These are phyloP conservation scores for Indri indri DNA, from an alignment of 2,113 vertebrate species.

Conservation along the genomic window DNA sequence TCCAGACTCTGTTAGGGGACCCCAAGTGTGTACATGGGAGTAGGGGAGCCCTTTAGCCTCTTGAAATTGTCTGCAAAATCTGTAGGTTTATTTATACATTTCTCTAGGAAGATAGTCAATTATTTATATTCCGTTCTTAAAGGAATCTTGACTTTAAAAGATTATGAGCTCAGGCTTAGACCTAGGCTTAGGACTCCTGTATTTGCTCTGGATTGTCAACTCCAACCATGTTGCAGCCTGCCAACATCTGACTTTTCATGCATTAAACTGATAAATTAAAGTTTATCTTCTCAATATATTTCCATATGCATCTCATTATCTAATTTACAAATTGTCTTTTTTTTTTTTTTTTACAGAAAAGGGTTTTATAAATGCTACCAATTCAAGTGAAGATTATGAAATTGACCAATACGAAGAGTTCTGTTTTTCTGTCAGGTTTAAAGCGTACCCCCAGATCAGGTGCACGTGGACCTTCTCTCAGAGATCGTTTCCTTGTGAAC, in stretches of 20 bases:
- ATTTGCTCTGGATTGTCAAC: not conserved
- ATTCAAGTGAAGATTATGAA: conserved; percentile 81
- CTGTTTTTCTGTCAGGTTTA: conserved; percentile 89
- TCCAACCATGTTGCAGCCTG: not conserved
- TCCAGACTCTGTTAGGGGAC: not conserved
- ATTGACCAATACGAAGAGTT: conserved; percentile 80
- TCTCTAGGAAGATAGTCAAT: not conserved
- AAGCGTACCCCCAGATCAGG: conserved; percentile 87
- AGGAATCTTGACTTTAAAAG: not conserved
- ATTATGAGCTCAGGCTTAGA: not conserved
- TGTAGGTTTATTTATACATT: not conserved
- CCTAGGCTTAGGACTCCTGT: not conserved
- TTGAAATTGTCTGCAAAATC: not conserved
- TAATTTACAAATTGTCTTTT: not conserved
- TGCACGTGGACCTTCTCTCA: conserved; percentile 88
- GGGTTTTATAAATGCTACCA: conserved; percentile 87
- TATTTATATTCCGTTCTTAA: not conserved
- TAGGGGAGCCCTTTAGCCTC: not conserved
- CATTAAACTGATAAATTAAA: not conserved
- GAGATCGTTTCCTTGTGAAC: conserved; percentile 82
- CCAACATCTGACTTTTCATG: not conserved
- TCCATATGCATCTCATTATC: not conserved
- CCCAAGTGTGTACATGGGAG: not conserved
- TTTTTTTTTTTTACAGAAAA: conserved; percentile 82
- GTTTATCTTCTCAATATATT: not conserved